phyloP scores from a whole-genome alignment of 2,113 vertebrate genomes.

The Cairina moschata region DNA sequence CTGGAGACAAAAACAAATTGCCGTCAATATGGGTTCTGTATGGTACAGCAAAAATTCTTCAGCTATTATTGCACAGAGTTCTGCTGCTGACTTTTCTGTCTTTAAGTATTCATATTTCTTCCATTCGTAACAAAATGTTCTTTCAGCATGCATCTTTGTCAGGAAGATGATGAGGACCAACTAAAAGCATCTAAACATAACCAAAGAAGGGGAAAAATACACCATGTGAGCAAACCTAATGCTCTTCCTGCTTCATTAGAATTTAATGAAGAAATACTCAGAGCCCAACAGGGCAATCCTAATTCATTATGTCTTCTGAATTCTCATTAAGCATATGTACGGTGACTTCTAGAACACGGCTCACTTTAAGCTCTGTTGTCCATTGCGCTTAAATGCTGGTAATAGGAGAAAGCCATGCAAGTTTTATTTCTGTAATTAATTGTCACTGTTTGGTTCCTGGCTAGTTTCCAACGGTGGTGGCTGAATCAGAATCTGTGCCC shows the following conservation, averaged over 20 bases:
- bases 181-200: conserved; percentile 10
- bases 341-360: conserved; percentile 16
- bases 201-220: not conserved
- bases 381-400: not conserved
- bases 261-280: conserved; percentile 65
- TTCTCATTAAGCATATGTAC: conserved; percentile 39
- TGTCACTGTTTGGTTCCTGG: not conserved
- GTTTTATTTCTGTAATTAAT: conserved; percentile 34
- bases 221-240: conserved; percentile 30
- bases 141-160: conserved; percentile 8
- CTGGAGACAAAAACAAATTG: not conserved
- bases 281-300: conserved; percentile 58
- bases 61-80: not conserved
- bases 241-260: conserved; percentile 56
- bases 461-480: not conserved
- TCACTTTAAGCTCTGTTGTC: not conserved
- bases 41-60: not conserved
- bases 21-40: not conserved
- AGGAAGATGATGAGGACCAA: conserved; percentile 10
- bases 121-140: not conserved
- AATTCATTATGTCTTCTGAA: conserved; percentile 65
- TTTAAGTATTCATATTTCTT: not conserved
- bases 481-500: not conserved
- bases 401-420: not conserved
- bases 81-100: not conserved